These are phyloP conservation scores for Luffia ferchaultella DNA, from an alignment of 2,888 invertebrate species.

Conservation along the genomic window DNA sequence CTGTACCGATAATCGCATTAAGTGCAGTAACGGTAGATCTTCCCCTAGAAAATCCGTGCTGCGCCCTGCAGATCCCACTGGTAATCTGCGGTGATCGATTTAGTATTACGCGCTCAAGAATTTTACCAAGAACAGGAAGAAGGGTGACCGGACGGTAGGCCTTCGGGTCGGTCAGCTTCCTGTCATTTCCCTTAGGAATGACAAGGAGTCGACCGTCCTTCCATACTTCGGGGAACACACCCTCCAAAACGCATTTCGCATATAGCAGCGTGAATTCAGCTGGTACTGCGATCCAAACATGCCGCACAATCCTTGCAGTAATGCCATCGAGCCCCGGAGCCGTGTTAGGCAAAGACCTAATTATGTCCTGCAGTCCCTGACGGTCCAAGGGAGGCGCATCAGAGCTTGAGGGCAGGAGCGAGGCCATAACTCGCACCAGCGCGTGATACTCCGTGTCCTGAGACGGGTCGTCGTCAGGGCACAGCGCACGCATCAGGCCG, in stretches of 20 bases:
- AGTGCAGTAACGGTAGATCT: background rate
- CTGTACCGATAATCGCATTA: background rate
- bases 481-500: conserved; percentile 15
- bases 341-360: conserved; percentile 2
- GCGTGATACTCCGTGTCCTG: conserved; percentile 17
- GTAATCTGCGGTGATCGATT: background rate
- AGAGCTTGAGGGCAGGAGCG: conserved; percentile 13
- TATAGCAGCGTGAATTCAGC: background rate
- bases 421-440: conserved; percentile 14
- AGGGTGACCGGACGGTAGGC: background rate
- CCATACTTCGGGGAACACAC: conserved; percentile 10
- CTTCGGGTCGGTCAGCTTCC: conserved; percentile 1
- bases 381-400: conserved; percentile 11
- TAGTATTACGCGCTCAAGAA: background rate
- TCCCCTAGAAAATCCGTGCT: background rate
- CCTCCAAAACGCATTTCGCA: background rate
- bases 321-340: conserved; percentile 8
- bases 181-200: conserved; percentile 11
- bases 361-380: background rate
- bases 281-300: background rate
- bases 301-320: background rate
- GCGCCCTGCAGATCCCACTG: background rate
- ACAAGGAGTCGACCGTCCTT: conserved; percentile 8
- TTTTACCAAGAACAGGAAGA: background rate
- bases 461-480: conserved; percentile 19